These are phyloP conservation scores for Cyrtonyx montezumae DNA, from an alignment of 2,113 vertebrate genomes.

Conservation along the genomic window DNA sequence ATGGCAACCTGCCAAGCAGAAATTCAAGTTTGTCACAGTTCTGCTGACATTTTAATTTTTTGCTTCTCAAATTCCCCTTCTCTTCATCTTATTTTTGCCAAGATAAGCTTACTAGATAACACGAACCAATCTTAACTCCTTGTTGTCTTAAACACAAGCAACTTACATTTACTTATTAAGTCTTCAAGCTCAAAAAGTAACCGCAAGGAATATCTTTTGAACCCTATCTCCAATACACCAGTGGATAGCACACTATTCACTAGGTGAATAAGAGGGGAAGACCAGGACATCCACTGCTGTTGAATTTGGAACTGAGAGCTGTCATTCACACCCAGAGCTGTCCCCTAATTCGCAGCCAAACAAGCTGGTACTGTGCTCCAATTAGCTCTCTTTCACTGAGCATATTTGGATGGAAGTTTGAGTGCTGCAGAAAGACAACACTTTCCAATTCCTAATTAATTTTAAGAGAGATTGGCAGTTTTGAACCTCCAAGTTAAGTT, in stretches of 20 bases:
- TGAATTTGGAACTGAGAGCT: background rate
- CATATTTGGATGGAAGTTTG: background rate
- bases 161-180: background rate
- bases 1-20: constrained; percentile 40
- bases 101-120: constrained; percentile 29
- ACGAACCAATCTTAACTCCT: constrained; percentile 29
- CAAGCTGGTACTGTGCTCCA: background rate
- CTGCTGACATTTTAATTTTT: constrained; percentile 64
- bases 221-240: background rate
- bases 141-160: background rate
- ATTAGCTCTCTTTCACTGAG: background rate
- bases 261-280: background rate
- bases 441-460: constrained; percentile 14
- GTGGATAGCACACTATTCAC: background rate
- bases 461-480: background rate
- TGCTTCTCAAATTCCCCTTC: constrained; percentile 37
- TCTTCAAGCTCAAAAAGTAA: background rate
- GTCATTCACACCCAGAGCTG: background rate
- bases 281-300: background rate
- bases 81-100: background rate
- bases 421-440: background rate
- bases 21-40: constrained; percentile 45
- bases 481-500: background rate
- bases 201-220: background rate
- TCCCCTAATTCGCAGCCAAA: background rate